A percentile compares a stretch with the other conserved stretches of the same genome.
Conservation (phyloP, 2,797 vertebrate genomes). For the Darevskia mixta region DNA sequence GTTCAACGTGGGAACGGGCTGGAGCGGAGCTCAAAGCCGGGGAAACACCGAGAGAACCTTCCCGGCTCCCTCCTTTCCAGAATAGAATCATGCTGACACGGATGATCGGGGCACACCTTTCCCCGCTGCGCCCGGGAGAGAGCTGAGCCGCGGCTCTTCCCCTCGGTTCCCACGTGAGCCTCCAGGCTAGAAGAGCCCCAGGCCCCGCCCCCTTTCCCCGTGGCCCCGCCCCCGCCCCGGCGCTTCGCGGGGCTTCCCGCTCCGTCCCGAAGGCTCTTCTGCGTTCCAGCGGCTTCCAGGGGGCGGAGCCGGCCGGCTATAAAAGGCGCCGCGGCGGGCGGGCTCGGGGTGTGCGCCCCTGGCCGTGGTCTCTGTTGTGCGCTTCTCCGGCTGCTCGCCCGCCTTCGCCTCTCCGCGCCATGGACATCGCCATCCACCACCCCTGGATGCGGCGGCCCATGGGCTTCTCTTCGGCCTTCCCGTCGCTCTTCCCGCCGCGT, state of each 20-base stretch:
- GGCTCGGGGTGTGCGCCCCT: background rate
- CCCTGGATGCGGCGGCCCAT: conserved; percentile 74
- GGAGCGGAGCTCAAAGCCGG: no score
- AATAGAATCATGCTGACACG: background rate
- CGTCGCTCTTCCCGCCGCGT: conserved; percentile 57
- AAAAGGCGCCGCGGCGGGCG: background rate
- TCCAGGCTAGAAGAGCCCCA: no score
- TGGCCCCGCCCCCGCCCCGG: no score
- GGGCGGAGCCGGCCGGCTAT: background rate
- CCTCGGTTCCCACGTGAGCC: background rate
- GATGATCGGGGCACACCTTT: background rate
- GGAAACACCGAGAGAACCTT: background rate
- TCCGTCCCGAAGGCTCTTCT: background rate
- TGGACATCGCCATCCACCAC: conserved; percentile 73
- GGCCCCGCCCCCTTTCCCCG: background rate
- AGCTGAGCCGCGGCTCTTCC: background rate
- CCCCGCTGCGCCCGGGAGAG: background rate
- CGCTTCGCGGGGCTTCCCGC: no score
- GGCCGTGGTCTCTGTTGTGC: no score
- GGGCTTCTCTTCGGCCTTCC: conserved; percentile 59
- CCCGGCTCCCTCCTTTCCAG: background rate
- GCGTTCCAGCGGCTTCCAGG: background rate
- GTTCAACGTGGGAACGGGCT: no score
- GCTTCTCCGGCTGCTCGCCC: fast-evolving
- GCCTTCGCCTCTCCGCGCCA: background rate